Percentiles rank a stretch among this genome's conserved stretches.
Evolutionary conservation across 2,888 invertebrate species (phyloP).

Genomic region (Rhabditoides inermis): DNA sequence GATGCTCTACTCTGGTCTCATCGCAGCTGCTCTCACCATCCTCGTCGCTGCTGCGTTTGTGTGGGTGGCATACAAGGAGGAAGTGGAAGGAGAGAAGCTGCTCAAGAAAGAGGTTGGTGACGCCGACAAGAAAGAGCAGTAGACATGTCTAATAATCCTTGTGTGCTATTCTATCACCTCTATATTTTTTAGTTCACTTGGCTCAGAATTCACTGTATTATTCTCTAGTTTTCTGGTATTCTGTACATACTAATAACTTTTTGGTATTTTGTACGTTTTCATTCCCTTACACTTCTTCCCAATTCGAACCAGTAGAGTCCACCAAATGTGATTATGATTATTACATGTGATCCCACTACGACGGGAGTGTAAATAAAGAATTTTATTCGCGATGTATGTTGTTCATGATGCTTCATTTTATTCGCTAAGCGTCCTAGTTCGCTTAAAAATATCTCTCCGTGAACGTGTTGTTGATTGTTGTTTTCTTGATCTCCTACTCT

Average conservation of each 20-base stretch:
- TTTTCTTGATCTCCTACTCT: too few species aligned
- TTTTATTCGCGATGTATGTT: too few species aligned
- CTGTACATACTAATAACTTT: background rate
- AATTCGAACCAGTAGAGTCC: background rate
- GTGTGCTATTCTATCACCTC: too few species aligned
- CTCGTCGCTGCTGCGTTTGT: slow-evolving; percentile 34
- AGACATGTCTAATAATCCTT: too few species aligned
- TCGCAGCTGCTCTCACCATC: slow-evolving; percentile 23
- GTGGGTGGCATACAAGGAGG: slow-evolving; percentile 40
- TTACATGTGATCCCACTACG: too few species aligned
- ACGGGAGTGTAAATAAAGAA: too few species aligned
- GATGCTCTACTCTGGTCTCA: slow-evolving; percentile 37
- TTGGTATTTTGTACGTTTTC: background rate
- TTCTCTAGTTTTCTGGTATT: background rate
- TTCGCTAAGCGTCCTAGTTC: too few species aligned
- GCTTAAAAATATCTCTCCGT: too few species aligned
- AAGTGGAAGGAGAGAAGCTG: slow-evolving; percentile 25
- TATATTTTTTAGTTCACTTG: background rate
- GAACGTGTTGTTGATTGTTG: too few species aligned
- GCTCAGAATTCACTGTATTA: background rate
- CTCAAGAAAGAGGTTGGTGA: slow-evolving; percentile 1
- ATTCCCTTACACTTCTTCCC: background rate
- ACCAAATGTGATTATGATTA: background rate
- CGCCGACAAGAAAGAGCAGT: slow-evolving; percentile 8
- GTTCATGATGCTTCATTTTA: too few species aligned